Conservation (phyloP, 2,888 invertebrate species). For the Drosophila mettleri region DNA sequence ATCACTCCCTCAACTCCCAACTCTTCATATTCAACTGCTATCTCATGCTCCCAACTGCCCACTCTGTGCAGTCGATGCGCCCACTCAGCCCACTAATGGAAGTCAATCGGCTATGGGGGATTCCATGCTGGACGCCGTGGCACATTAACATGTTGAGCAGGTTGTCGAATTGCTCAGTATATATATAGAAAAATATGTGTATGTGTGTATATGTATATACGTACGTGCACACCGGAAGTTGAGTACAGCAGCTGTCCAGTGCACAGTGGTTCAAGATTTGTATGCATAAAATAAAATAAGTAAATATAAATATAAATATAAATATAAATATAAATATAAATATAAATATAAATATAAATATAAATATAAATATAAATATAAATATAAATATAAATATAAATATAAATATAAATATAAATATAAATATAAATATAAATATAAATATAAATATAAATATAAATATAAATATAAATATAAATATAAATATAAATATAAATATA, state of each 20-base stretch:
- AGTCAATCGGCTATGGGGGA: conserved; percentile 48
- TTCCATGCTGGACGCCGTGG: conserved; percentile 35
- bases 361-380: too few species aligned
- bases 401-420: too few species aligned
- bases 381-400: too few species aligned
- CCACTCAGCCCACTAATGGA: conserved; percentile 25
- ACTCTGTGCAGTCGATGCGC: neutral
- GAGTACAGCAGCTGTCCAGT: conserved; percentile 34
- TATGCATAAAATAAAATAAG: too few species aligned
- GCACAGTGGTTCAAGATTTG: conserved; percentile 43
- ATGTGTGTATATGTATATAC: neutral
- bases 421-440: too few species aligned
- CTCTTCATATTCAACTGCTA: neutral
- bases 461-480: too few species aligned
- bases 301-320: too few species aligned
- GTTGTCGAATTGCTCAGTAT: conserved; percentile 48
- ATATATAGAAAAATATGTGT: neutral
- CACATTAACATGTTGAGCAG: conserved; percentile 74
- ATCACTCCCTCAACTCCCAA: conserved; percentile 3
- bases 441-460: too few species aligned
- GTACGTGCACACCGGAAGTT: conserved; percentile 56
- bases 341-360: too few species aligned
- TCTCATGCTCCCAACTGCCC: neutral
- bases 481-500: too few species aligned
- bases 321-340: too few species aligned